Conservation (phyloP, 2,113 vertebrate genomes). For the Toxostoma redivivum region DNA sequence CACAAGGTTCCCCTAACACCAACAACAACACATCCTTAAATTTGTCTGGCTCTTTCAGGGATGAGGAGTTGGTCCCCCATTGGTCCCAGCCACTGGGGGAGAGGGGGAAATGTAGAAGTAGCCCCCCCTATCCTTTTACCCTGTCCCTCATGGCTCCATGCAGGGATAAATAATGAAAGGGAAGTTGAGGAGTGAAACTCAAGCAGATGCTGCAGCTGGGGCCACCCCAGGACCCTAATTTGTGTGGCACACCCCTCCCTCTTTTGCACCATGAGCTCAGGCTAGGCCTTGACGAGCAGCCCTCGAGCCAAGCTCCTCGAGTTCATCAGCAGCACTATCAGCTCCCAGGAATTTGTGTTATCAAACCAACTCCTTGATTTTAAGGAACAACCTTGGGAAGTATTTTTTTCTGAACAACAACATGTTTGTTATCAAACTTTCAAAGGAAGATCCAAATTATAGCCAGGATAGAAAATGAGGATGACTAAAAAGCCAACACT, state of each 20-base stretch:
- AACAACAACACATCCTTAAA: fast-evolving
- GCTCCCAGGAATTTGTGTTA: background rate
- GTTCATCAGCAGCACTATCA: fast-evolving
- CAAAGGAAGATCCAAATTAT: too few species aligned
- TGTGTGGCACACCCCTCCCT: background rate
- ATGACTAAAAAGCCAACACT: background rate
- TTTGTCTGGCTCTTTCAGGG: background rate
- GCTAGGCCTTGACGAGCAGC: background rate
- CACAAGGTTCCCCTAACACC: background rate
- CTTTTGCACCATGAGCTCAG: background rate
- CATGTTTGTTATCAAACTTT: fast-evolving
- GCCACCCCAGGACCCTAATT: background rate
- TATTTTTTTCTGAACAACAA: background rate
- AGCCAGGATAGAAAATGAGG: background rate
- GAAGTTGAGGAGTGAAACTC: background rate
- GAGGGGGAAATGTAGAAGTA: too few species aligned
- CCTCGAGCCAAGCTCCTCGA: too few species aligned
- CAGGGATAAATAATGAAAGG: background rate
- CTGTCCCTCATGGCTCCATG: fast-evolving
- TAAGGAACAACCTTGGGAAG: background rate
- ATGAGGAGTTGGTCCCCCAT: background rate
- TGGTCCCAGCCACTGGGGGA: background rate
- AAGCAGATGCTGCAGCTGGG: background rate
- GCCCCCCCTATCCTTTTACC: background rate
- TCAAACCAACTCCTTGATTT: background rate